A percentile compares a stretch with the other conserved stretches of the same genome.
These are phyloP conservation scores for Diorhabda carinulata DNA, from an alignment of 1,140 invertebrate species.

Conservation along the genomic window DNA sequence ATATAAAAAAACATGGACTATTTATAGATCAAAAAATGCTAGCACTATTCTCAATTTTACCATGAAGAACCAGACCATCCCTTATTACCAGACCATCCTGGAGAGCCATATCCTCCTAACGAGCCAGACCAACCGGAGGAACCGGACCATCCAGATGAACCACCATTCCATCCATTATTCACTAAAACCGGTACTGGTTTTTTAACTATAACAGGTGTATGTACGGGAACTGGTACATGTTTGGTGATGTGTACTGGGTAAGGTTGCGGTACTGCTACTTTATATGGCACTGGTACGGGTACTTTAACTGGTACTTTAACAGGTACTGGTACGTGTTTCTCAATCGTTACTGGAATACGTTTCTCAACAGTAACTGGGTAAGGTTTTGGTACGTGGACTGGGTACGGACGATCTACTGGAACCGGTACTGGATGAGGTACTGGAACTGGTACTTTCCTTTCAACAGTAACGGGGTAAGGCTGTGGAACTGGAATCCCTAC, in stretches of 20 bases:
- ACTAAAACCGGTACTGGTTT: constrained; percentile 20
- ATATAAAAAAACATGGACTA: too few relatives aligned
- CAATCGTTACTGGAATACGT: constrained; percentile 41
- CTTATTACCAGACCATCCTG: too few relatives aligned
- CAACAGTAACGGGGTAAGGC: constrained; percentile 35
- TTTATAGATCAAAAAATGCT: too few relatives aligned
- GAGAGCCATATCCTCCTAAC: too few relatives aligned
- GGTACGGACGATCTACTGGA: constrained; percentile 42
- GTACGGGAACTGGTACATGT: constrained; percentile 25
- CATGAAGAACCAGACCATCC: too few relatives aligned
- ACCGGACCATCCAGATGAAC: too few relatives aligned
- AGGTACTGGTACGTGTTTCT: constrained; percentile 34
- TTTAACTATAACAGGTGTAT: constrained; percentile 27
- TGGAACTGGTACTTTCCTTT: constrained; percentile 33
- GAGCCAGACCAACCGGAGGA: too few relatives aligned
- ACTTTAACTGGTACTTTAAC: constrained; percentile 36
- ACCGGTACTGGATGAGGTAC: constrained; percentile 40
- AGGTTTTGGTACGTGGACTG: constrained; percentile 51
- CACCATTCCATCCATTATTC: too few relatives aligned
- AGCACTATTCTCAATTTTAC: too few relatives aligned
- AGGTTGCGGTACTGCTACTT: constrained; percentile 31
- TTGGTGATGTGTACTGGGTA: constrained; percentile 28
- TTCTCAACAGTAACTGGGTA: constrained; percentile 52
- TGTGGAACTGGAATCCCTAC: constrained; percentile 32
- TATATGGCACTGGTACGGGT: constrained; percentile 32